Percentiles rank a stretch among this genome's conserved stretches.
These are phyloP conservation scores for Drosophila kikkawai DNA, from an alignment of 1,140 invertebrate species.

Conservation along the genomic window DNA sequence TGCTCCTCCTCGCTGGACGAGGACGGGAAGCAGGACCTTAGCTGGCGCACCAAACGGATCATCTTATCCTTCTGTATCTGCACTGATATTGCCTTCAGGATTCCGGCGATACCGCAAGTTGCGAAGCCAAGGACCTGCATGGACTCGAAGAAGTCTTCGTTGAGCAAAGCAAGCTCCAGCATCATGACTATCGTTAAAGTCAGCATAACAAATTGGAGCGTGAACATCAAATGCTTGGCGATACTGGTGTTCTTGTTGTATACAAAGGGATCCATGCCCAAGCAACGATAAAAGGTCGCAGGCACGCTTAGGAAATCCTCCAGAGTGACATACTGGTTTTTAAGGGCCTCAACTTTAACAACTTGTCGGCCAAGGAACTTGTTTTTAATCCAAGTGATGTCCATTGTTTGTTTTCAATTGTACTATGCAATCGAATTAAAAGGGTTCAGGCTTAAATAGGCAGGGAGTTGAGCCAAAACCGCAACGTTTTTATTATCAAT, in stretches of 20 bases:
- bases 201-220: conserved; percentile 21
- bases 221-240: conserved; percentile 11
- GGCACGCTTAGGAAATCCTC: conserved; percentile 51
- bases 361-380: neutral
- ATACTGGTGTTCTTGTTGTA: neutral
- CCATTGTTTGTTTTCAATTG: neutral
- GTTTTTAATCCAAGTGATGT: neutral
- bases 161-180: neutral
- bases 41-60: conserved; percentile 26
- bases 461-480: neutral
- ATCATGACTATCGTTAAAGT: conserved; percentile 20
- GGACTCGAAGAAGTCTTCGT: conserved; percentile 49
- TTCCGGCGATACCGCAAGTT: conserved; percentile 47
- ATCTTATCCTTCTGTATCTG: conserved; percentile 34
- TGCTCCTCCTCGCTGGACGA: neutral
- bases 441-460: conserved; percentile 1
- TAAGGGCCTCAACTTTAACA: no score
- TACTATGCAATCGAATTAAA: no score
- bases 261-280: conserved; percentile 42
- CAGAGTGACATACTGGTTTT: neutral
- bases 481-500: conserved; percentile 1
- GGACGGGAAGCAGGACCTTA: conserved; percentile 53
- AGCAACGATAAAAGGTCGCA: conserved; percentile 17
- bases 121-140: conserved; percentile 54
- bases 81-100: conserved; percentile 52